These are phyloP conservation scores for Gallinago media DNA, from an alignment of 2,113 vertebrate genomes.

Conservation along the genomic window DNA sequence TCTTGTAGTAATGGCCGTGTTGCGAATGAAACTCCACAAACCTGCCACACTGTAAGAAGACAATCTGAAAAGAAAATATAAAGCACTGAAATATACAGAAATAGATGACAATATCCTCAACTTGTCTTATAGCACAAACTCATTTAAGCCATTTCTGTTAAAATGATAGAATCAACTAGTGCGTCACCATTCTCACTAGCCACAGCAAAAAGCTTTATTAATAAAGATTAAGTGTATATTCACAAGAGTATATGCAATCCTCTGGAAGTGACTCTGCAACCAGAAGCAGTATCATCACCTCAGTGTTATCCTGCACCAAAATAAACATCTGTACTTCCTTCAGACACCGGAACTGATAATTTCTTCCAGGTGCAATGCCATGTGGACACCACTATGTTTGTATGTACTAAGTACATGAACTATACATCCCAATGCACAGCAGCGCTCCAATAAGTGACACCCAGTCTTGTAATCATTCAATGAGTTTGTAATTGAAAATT, in stretches of 20 bases:
- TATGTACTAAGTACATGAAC: neutral
- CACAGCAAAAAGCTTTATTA: neutral
- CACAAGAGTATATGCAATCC: neutral
- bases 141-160: neutral
- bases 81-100: neutral
- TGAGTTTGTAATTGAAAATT: neutral
- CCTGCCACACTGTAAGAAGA: constrained; percentile 90
- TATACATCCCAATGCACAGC: rapidly evolving
- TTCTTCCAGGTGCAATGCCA: neutral
- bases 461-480: neutral
- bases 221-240: neutral
- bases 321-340: neutral
- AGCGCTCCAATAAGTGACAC: neutral
- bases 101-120: neutral
- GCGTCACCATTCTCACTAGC: neutral
- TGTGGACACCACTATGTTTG: neutral
- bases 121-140: neutral
- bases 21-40: constrained; percentile 97
- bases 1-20: constrained; percentile 93
- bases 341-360: neutral
- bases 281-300: neutral
- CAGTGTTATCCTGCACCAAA: neutral
- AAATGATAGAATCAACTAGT: neutral
- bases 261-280: neutral
- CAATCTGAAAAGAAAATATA: constrained; percentile 80